A percentile compares a stretch with the other conserved stretches of the same genome.
phyloP scores from a whole-genome alignment of 1,140 invertebrate species.

The Pseudomyrmex sp. region DNA sequence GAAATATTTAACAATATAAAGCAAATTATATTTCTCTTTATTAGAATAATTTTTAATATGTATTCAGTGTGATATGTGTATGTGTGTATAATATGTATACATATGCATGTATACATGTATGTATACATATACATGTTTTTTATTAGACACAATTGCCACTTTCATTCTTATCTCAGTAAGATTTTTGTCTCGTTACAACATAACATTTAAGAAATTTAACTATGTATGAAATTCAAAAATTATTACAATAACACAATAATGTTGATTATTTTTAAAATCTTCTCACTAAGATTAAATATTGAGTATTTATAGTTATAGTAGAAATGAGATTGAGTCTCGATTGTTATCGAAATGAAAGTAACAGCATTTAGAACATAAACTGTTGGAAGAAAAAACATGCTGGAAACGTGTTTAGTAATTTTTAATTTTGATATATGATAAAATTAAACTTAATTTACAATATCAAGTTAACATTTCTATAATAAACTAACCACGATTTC shows the following conservation, averaged over 20 bases:
- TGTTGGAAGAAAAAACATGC: conserved; percentile 68
- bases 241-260: background rate
- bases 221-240: conserved; percentile 4
- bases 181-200: conserved; percentile 4
- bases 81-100: too few species aligned
- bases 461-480: conserved; percentile 69
- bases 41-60: conserved; percentile 20
- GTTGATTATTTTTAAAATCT: conserved; percentile 19
- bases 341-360: background rate
- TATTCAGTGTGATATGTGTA: background rate
- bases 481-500: conserved; percentile 72
- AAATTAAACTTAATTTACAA: conserved; percentile 75
- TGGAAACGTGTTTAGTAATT: conserved; percentile 65
- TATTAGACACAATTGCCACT: background rate
- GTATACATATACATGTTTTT: conserved; percentile 29
- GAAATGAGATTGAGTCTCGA: background rate
- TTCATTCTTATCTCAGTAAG: conserved; percentile 15
- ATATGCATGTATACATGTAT: too few species aligned
- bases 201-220: background rate
- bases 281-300: conserved; percentile 25
- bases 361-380: conserved; percentile 50
- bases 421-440: conserved; percentile 74
- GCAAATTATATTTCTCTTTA: conserved; percentile 7
- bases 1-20: conserved; percentile 1
- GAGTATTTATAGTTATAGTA: conserved; percentile 5